Base-by-base conservation (phyloP, 2,797 vertebrate genomes). In the Sebastes diploproa region DNA sequence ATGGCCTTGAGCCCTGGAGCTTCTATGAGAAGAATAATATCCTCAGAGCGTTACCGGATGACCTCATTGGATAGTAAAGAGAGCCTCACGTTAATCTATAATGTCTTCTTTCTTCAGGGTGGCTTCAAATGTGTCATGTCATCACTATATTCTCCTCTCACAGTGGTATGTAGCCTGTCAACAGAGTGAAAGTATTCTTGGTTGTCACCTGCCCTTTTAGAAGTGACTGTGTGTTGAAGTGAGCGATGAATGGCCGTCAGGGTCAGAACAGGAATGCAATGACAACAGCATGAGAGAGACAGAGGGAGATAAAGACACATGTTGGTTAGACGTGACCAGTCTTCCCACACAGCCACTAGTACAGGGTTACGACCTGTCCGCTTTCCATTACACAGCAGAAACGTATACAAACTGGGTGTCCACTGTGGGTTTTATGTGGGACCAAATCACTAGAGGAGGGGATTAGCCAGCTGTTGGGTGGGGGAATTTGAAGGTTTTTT, bases 201-300 rank as follows among this genome's bases (percentile, higher is more conserved):
- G 90, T 76, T 62, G 79, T 91, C 94, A 94, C 92, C 93, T 94
- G 94, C 90, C 91, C 84, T 85, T 77, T 72, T 12, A 74, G 73
- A 81, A 87, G 89, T 82, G 85, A 85, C 70, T 65, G 72, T 70
- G 81, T 82, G 63, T 69, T 59, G 80, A 86, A 65, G 85, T 77
- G 74, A 78, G 82, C 72, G 27, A n/a, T 30, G 77, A 85, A 75
- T 81, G 83, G 46, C 85, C 67, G 78, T 84, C 67, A 74, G 86
- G 89, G 88, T 93, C 89, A 78, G 70, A 75, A 56, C 70, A 81
- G 89, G 93, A 94, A 94, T 94, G 87, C 81, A 73, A 64, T 36
- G 75, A 73, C 78, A 75, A 75, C 75, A 59, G 79, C 63, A 56
- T 14, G 78, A 83, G 68, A 84, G 58, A 78, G 60, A 60, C 69